Evolutionary conservation across 2,888 invertebrate genomes (phyloP).

Genomic region (Drosophila pseudotakahashii): DNA sequence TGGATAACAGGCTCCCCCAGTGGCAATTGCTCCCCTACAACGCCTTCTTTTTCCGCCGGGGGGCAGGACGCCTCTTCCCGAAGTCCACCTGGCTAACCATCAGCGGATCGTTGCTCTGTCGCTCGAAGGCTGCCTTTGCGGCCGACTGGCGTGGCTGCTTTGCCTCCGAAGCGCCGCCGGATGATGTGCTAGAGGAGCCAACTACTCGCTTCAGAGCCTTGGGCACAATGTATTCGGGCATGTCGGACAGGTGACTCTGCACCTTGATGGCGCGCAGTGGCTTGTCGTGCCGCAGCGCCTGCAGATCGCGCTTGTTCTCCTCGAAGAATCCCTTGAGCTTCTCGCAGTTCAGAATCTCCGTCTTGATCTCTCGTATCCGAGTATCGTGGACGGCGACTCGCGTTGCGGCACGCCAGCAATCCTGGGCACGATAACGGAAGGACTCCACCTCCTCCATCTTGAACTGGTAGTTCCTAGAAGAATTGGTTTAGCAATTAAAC

Average conservation of each 20-base stretch:
- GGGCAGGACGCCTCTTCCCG: constrained; percentile 64
- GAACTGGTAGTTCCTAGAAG: constrained; percentile 93
- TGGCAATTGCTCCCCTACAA: neutral
- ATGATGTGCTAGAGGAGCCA: neutral
- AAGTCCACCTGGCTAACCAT: constrained; percentile 83
- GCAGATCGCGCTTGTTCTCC: constrained; percentile 94
- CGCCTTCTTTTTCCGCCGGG: constrained; percentile 35
- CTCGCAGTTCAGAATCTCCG: constrained; percentile 95
- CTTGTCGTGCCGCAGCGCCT: constrained; percentile 93
- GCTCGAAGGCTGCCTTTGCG: constrained; percentile 80
- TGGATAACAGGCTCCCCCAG: neutral
- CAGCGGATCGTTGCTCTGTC: constrained; percentile 81
- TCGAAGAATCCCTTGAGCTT: constrained; percentile 97
- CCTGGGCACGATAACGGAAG: constrained; percentile 96
- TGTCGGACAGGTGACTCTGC: constrained; percentile 93
- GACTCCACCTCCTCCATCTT: constrained; percentile 98
- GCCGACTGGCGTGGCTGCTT: constrained; percentile 63
- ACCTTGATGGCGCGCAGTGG: constrained; percentile 93
- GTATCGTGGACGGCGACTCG: constrained; percentile 97
- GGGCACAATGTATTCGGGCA: constrained; percentile 96
- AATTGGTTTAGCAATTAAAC: neutral
- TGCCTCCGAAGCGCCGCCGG: constrained; percentile 16
- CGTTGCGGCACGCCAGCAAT: constrained; percentile 98
- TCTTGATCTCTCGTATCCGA: constrained; percentile 96
- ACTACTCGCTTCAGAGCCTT: constrained; percentile 89